phyloP scores from a whole-genome alignment of 2,113 vertebrate species.

The Dryoscopus gambensis region DNA sequence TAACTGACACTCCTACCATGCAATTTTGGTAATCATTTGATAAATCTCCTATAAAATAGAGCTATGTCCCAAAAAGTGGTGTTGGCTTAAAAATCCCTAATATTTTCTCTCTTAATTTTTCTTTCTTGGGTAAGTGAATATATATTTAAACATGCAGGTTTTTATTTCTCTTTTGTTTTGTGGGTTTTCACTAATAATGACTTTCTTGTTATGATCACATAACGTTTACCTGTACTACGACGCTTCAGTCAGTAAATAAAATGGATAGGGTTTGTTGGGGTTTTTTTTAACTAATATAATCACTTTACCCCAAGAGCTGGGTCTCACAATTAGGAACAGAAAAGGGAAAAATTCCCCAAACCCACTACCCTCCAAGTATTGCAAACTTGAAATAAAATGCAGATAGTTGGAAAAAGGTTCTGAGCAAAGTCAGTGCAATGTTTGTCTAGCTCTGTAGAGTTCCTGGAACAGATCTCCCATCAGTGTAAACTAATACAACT shows the following conservation, averaged over 20 bases:
- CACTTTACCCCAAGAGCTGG: neutral
- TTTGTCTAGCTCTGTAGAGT: neutral
- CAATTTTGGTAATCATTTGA: neutral
- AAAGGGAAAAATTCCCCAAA: neutral
- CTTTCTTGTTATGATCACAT: neutral
- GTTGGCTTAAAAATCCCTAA: neutral
- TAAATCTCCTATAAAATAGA: neutral
- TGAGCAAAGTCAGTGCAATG: neutral
- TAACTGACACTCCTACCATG: neutral
- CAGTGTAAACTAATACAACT: neutral
- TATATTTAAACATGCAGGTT: neutral
- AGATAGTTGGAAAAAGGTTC: neutral
- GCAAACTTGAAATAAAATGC: neutral
- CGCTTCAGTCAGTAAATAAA: neutral
- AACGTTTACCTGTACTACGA: neutral
- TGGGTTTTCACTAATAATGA: neutral
- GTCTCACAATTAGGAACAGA: neutral
- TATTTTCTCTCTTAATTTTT: neutral
- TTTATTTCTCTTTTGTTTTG: neutral
- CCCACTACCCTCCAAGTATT: fast-evolving
- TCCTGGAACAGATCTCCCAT: neutral
- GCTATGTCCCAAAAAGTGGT: fast-evolving
- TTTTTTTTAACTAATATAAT: neutral
- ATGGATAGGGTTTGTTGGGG: fast-evolving
- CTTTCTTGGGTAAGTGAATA: neutral